Evolutionary conservation across 2,888 invertebrate genomes (phyloP), one percentile per base, ranked within the genome.

Genomic region (Pollenia amentaria): DNA sequence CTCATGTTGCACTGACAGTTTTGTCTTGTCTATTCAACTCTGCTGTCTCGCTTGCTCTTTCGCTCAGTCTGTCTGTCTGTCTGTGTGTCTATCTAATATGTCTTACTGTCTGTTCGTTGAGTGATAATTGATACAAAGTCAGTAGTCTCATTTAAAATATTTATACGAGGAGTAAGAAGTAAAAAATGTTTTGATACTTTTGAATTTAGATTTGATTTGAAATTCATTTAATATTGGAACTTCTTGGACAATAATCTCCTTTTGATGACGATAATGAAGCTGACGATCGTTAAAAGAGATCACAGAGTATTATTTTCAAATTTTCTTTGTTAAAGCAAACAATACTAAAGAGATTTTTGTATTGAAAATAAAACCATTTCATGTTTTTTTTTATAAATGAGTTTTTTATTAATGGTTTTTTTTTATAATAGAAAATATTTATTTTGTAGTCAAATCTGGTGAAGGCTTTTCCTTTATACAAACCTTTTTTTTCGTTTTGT

Each of bases 201-300:
- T 29, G 44, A 46, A 62, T 53, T n/a, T 2, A 60, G 6, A 77
- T 70, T 78, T 60, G 38, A 79, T 60, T 84, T 67, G 9, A 44
- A 29, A 51, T 73, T 44, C n/a, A 64, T 57, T 69, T 42, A 9
- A 29, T 70, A 12, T 14, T 42, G n/a, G 21, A 40, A 42, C 40
- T 40, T 62, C 55, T 80, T 73, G 73, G 72, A 77, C 72, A 72
- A 73, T 87, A 77, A 87, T 87, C 80, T 70, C 4, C 65, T 77
- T 84, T 80, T 80, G 60, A 80, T 67, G 60, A 46, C 65, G 21
- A 14, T 84, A 57, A 60, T 84, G 44, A 29, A 12, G 60, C 65
- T 72, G 72, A 62, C 51, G 70, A 87, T 87, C 87, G 80, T 87
- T 84, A 76, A 72, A 80, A 53, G 53, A 67, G 64, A 83, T 85